Conservation (phyloP, 2,797 vertebrate genomes). For the Emys orbicularis region DNA sequence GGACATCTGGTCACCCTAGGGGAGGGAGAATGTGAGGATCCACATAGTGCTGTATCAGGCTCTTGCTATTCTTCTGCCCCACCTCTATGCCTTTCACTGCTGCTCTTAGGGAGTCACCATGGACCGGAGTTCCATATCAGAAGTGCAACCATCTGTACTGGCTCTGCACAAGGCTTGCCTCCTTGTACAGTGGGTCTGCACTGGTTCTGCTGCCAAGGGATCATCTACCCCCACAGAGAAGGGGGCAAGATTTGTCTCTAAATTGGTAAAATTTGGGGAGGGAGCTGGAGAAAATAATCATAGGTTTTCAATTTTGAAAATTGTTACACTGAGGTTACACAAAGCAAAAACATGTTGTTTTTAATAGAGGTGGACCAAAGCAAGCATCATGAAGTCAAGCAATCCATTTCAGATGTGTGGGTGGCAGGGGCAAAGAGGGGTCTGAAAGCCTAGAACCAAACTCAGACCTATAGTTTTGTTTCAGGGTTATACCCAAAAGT, state of each 20-base stretch:
- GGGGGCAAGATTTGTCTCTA: neutral
- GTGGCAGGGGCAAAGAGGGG: neutral
- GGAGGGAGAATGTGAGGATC: neutral
- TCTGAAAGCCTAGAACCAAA: neutral
- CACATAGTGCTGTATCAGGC: neutral
- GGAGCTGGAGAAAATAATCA: neutral
- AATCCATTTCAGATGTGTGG: neutral
- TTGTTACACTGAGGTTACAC: neutral
- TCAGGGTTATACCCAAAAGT: neutral
- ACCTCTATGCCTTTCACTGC: fast-evolving
- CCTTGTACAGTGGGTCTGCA: conserved; percentile 4
- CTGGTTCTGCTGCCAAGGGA: neutral
- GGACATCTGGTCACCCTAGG: too few relatives aligned
- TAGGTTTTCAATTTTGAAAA: neutral
- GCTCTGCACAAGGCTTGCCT: neutral
- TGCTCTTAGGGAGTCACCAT: neutral
- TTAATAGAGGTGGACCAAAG: neutral
- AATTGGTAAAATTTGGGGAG: neutral
- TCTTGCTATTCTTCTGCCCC: neutral
- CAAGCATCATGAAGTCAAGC: neutral
- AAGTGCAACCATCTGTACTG: conserved; percentile 25
- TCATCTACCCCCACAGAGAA: conserved; percentile 29
- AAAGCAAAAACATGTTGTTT: neutral
- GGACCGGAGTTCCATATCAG: neutral
- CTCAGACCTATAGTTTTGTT: neutral